A percentile compares a stretch with the other conserved stretches of the same genome.
Conservation (phyloP, 2,113 vertebrate species). For the Panurus biarmicus region DNA sequence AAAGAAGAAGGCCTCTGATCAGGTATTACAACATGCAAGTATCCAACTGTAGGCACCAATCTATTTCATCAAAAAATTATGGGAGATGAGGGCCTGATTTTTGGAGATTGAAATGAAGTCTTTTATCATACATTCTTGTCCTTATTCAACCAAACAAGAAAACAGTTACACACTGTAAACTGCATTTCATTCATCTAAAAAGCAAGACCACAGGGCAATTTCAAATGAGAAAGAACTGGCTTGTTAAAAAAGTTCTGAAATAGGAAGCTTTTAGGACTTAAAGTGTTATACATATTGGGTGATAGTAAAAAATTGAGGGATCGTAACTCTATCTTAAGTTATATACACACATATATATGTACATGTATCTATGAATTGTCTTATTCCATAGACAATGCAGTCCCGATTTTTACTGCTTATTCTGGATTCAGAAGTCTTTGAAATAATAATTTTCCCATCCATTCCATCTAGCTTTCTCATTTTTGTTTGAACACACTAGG, state of each 20-base stretch:
- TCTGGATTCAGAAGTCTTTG: background rate
- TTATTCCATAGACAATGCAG: background rate
- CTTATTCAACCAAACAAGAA: background rate
- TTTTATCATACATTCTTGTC: background rate
- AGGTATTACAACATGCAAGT: background rate
- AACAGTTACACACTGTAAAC: background rate
- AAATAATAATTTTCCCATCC: background rate
- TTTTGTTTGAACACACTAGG: background rate
- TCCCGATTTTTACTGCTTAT: background rate
- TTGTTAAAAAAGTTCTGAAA: background rate
- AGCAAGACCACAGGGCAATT: background rate
- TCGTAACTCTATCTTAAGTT: background rate
- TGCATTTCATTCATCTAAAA: background rate
- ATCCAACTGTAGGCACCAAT: background rate
- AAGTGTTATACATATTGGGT: background rate
- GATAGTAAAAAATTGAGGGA: background rate
- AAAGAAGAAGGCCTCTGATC: background rate
- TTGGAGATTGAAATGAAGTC: background rate
- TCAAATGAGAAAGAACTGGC: background rate
- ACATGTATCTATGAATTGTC: background rate
- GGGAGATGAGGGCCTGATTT: rapidly evolving
- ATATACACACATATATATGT: rapidly evolving
- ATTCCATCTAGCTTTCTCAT: background rate
- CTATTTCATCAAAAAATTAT: background rate
- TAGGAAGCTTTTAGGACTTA: background rate